Conservation (phyloP, 2,888 invertebrate species). For the Halocaridina rubra region DNA sequence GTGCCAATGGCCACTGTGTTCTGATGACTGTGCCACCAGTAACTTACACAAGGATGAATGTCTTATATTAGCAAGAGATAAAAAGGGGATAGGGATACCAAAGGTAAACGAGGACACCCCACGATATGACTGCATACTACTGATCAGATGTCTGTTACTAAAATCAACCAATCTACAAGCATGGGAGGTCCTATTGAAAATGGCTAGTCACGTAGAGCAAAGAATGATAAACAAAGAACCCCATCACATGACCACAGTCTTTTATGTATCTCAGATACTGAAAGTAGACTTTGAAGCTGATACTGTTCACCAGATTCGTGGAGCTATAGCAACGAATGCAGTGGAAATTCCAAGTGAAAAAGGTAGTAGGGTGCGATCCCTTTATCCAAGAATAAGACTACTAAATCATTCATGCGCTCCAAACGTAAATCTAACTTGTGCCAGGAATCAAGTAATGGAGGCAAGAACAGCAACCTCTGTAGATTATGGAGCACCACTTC, state of each 20-base stretch:
- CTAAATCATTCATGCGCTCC: constrained; percentile 85
- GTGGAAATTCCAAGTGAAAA: constrained; percentile 38
- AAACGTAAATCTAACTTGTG: constrained; percentile 84
- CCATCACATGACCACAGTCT: constrained; percentile 19
- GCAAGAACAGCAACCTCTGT: constrained; percentile 76
- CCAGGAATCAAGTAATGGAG: constrained; percentile 74
- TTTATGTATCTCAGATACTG: constrained; percentile 41
- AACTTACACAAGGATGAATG: constrained; percentile 41
- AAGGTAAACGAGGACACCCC: not conserved
- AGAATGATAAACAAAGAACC: not conserved
- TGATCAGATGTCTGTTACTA: constrained; percentile 45
- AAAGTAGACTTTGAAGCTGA: constrained; percentile 25
- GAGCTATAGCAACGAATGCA: constrained; percentile 52
- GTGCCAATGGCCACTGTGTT: constrained; percentile 60
- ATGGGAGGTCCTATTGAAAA: constrained; percentile 35
- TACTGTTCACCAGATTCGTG: constrained; percentile 39
- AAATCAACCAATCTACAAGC: constrained; percentile 14
- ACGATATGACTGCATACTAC: constrained; percentile 54
- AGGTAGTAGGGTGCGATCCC: constrained; percentile 69
- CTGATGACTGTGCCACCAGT: constrained; percentile 22
- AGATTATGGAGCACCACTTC: constrained; percentile 76
- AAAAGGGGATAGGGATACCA: constrained; percentile 32
- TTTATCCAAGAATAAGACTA: constrained; percentile 80
- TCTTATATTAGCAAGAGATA: constrained; percentile 34
- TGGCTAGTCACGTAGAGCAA: constrained; percentile 48